Percentiles rank a stretch among this genome's conserved stretches.
phyloP scores from a whole-genome alignment of 1,140 invertebrate species.

The Venustaconcha ellipsiformis region DNA sequence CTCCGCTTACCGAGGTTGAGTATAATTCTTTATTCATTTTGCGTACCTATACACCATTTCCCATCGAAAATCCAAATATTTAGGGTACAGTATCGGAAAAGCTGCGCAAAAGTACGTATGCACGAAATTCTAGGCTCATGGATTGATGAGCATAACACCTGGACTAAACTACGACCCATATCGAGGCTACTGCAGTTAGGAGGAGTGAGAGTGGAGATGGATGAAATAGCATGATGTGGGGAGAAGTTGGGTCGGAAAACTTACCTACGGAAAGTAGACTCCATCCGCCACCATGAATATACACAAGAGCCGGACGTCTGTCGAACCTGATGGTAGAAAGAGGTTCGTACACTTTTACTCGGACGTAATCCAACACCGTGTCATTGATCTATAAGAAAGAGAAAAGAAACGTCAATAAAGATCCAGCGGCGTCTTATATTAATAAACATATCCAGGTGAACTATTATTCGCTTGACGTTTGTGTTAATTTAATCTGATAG shows the following conservation, averaged over 20 bases:
- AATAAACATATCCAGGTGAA: background rate
- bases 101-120: background rate
- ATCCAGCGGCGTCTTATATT: background rate
- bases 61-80: no score
- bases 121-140: background rate
- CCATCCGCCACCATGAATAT: slow-evolving; percentile 48
- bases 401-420: background rate
- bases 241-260: background rate
- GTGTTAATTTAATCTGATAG: no score
- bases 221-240: background rate
- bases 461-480: no score
- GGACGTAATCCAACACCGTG: slow-evolving; percentile 27
- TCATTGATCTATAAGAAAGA: slow-evolving; percentile 37
- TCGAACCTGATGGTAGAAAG: slow-evolving; percentile 17
- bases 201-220: no score
- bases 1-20: no score
- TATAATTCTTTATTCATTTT: no score
- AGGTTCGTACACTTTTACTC: slow-evolving; percentile 41
- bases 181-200: background rate
- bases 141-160: background rate
- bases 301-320: slow-evolving; percentile 37
- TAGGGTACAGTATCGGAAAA: no score
- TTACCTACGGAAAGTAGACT: slow-evolving; percentile 42
- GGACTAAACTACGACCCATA: background rate
- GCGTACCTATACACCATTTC: no score